Evolutionary conservation across 2,797 vertebrate genomes (phyloP).

Genomic region (Pseudotriccus pelzelni): DNA sequence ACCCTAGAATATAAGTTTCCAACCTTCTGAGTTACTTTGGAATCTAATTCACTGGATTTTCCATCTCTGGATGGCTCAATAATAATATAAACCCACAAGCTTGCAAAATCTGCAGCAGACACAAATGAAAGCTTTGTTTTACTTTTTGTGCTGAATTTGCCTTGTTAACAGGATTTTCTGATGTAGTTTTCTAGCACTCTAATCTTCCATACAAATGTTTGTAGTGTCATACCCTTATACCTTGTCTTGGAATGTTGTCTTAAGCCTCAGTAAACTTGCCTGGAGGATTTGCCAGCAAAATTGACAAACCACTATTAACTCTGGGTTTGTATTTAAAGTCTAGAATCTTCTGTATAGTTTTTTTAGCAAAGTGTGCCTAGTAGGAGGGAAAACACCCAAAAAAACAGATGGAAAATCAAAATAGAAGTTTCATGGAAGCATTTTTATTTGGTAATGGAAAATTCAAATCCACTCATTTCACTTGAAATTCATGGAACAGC

Average conservation of each 20-base stretch:
- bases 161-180: constrained; percentile 57
- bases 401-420: neutral
- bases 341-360: neutral
- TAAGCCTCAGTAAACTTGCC: constrained; percentile 16
- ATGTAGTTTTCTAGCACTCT: constrained; percentile 31
- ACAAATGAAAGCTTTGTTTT: neutral
- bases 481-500: constrained; percentile 48
- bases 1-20: constrained; percentile 45
- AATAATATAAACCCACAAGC: neutral
- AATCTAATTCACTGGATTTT: constrained; percentile 22
- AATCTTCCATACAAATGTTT: constrained; percentile 46
- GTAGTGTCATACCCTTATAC: neutral
- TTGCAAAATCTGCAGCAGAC: neutral
- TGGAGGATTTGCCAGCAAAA: constrained; percentile 51
- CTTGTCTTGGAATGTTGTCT: constrained; percentile 35
- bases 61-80: neutral
- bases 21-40: neutral
- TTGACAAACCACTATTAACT: neutral
- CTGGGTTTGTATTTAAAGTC: constrained; percentile 17
- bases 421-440: constrained; percentile 12
- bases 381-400: neutral
- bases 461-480: constrained; percentile 43
- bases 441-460: constrained; percentile 58
- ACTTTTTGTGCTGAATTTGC: constrained; percentile 33
- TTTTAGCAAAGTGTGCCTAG: neutral